phyloP scores from a whole-genome alignment of 2,888 invertebrate genomes.

The Rosalia funebris region DNA sequence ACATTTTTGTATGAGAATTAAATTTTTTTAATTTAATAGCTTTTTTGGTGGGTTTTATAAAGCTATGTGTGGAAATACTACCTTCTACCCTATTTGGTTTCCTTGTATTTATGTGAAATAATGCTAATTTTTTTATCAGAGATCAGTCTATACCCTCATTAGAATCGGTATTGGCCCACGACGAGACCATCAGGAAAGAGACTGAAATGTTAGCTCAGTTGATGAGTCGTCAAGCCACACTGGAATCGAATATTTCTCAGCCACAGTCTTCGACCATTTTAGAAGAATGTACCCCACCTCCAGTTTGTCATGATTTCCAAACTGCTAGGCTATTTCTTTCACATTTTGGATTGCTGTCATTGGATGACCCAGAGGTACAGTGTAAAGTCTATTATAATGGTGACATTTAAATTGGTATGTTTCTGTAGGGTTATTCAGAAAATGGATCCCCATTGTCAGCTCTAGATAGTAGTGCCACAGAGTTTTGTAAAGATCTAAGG shows the following conservation, averaged over 20 bases:
- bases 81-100: too few relatives aligned
- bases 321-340: constrained; percentile 94
- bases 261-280: constrained; percentile 44
- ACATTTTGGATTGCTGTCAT: constrained; percentile 91
- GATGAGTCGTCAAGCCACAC: constrained; percentile 75
- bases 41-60: too few relatives aligned
- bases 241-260: constrained; percentile 55
- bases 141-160: constrained; percentile 91
- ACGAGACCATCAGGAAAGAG: constrained; percentile 63
- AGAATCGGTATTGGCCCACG: constrained; percentile 77
- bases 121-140: constrained; percentile 68
- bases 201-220: constrained; percentile 77
- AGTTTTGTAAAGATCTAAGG: constrained; percentile 83
- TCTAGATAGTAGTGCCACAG: constrained; percentile 75
- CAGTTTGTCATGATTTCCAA: constrained; percentile 91
- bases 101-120: too few relatives aligned
- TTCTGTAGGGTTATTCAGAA: constrained; percentile 44
- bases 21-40: too few relatives aligned
- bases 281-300: constrained; percentile 82
- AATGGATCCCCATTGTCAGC: constrained; percentile 72
- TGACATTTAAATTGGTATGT: too few relatives aligned
- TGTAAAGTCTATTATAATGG: too few relatives aligned
- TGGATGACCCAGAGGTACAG: constrained; percentile 61
- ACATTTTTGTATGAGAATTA: too few relatives aligned
- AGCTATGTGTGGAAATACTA: too few relatives aligned